Evolutionary conservation across 2,888 invertebrate genomes (phyloP).

Genomic region (Crocallis elinguaria): DNA sequence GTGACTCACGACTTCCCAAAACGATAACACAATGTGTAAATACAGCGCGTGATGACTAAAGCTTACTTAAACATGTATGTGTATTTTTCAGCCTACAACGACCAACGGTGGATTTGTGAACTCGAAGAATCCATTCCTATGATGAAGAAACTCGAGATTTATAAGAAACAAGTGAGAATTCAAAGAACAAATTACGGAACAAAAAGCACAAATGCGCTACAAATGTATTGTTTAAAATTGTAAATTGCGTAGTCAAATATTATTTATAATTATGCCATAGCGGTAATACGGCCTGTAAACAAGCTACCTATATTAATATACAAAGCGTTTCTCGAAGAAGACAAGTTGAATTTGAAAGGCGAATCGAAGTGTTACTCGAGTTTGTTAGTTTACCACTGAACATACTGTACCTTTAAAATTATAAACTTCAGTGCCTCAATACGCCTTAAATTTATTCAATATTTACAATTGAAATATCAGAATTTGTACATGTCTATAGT

Average conservation of each 20-base stretch:
- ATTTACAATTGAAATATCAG: slow-evolving; percentile 40
- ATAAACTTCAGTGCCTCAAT: slow-evolving; percentile 37
- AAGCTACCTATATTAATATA: slow-evolving; percentile 4
- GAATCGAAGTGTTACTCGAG: slow-evolving; percentile 8
- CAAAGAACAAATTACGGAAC: slow-evolving; percentile 69
- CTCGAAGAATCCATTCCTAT: slow-evolving; percentile 80
- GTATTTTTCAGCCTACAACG: slow-evolving; percentile 62
- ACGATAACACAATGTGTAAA: slow-evolving; percentile 19
- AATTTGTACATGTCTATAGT: slow-evolving; percentile 34
- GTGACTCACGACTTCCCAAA: slow-evolving; percentile 32
- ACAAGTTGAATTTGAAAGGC: slow-evolving; percentile 7
- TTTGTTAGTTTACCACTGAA: slow-evolving; percentile 12
- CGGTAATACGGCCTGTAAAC: slow-evolving; percentile 44
- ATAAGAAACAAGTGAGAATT: slow-evolving; percentile 56
- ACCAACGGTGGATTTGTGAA: slow-evolving; percentile 72
- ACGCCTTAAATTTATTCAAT: slow-evolving; percentile 32
- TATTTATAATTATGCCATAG: slow-evolving; percentile 66
- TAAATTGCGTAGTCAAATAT: slow-evolving; percentile 55
- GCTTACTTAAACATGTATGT: slow-evolving; percentile 15
- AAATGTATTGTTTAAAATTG: slow-evolving; percentile 59
- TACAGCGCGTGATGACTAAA: slow-evolving; percentile 19
- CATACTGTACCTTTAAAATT: slow-evolving; percentile 9
- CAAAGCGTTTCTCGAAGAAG: slow-evolving; percentile 3
- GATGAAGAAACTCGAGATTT: slow-evolving; percentile 48
- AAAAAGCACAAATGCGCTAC: slow-evolving; percentile 79